These are phyloP conservation scores for Melanerpes aurifrons DNA, from an alignment of 2,113 vertebrate genomes.

Conservation along the genomic window DNA sequence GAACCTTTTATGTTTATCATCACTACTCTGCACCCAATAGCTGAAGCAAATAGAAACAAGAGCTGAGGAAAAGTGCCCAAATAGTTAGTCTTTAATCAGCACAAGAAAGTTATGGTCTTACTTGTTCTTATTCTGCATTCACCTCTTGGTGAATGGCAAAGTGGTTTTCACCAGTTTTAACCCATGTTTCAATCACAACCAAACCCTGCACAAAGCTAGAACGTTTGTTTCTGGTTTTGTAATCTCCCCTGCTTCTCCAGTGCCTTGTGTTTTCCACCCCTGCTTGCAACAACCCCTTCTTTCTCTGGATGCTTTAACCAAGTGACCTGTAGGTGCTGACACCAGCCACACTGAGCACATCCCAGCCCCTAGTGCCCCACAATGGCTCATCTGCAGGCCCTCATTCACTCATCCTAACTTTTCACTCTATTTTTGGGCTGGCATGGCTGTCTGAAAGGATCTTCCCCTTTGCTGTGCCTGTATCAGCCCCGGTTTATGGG, in stretches of 20 bases:
- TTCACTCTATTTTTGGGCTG: neutral
- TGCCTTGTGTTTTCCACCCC: neutral
- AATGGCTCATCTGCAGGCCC: neutral
- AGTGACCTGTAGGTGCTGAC: neutral
- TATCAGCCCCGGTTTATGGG: neutral
- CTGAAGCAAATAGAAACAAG: neutral
- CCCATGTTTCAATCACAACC: neutral
- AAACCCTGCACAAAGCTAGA: neutral
- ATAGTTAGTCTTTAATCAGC: neutral
- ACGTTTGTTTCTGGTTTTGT: neutral
- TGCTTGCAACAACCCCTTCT: neutral
- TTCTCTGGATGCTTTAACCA: neutral
- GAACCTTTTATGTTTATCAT: neutral
- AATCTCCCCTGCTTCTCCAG: neutral
- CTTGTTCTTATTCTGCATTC: neutral
- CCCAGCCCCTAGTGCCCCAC: neutral
- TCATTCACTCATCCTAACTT: neutral
- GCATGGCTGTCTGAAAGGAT: neutral
- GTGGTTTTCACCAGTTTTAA: neutral
- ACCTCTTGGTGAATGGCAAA: fast-evolving
- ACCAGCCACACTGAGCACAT: fast-evolving
- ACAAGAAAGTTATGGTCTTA: neutral
- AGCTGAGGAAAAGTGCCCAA: neutral
- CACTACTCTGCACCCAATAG: neutral
- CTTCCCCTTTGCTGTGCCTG: fast-evolving